Conservation (phyloP, 2,113 vertebrate species). For the Elaphurus davidianus region DNA sequence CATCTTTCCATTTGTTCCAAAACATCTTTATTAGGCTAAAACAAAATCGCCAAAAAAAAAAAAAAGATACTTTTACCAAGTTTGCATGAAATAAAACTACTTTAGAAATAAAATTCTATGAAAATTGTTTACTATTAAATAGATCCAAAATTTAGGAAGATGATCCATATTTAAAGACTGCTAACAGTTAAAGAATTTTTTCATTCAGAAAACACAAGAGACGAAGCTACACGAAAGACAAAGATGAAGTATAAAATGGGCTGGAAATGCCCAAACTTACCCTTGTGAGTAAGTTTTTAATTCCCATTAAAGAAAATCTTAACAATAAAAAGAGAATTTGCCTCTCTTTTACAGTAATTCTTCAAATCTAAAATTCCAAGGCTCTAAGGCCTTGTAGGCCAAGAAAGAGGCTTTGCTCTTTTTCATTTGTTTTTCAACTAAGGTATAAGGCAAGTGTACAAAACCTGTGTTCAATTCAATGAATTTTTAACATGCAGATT, state of each 20-base stretch:
- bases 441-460: not conserved
- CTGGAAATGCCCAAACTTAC: not conserved
- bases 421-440: not conserved
- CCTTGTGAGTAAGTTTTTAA: not conserved
- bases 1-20: conserved; percentile 86
- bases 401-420: not conserved
- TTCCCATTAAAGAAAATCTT: not conserved
- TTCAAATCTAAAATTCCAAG: conserved; percentile 2
- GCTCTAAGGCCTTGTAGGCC: not conserved
- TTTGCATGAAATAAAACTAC: conserved; percentile 17
- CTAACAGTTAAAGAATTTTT: not conserved
- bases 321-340: not conserved
- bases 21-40: conserved; percentile 82
- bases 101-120: not conserved
- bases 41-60: conserved; percentile 13
- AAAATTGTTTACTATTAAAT: conserved; percentile 48
- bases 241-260: not conserved
- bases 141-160: conserved; percentile 14
- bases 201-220: conserved; percentile 11
- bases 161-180: not conserved
- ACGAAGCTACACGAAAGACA: not conserved
- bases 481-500: not conserved
- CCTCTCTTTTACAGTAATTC: not conserved
- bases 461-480: not conserved
- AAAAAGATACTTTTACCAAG: conserved; percentile 16